A percentile compares a stretch with the other conserved stretches of the same genome.
These are phyloP conservation scores for Myathropa florea DNA, from an alignment of 2,888 invertebrate genomes.

Conservation along the genomic window DNA sequence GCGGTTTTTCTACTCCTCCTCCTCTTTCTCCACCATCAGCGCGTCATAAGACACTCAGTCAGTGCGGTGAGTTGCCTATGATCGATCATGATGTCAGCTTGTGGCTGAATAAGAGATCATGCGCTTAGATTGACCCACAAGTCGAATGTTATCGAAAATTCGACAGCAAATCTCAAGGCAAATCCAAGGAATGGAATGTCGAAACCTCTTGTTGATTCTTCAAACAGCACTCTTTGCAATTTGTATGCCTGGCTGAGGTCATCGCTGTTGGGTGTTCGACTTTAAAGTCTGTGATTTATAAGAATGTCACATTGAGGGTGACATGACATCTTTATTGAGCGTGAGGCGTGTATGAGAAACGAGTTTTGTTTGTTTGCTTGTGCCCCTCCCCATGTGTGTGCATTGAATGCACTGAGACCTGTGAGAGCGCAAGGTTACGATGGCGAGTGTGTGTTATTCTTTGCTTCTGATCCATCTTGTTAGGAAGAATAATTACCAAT, in stretches of 20 bases:
- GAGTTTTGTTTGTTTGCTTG: neutral
- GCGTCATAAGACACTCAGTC: no score
- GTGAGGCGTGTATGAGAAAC: neutral
- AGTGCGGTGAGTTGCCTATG: conserved; percentile 6
- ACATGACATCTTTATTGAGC: conserved; percentile 29
- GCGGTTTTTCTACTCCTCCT: neutral
- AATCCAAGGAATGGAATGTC: neutral
- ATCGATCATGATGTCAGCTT: conserved; percentile 49
- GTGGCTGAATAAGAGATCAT: conserved; percentile 6
- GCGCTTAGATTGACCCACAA: neutral
- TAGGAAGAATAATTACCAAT: conserved; percentile 14
- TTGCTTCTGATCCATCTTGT: conserved; percentile 1
- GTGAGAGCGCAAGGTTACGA: neutral
- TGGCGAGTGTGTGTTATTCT: neutral
- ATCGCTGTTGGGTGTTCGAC: conserved; percentile 1
- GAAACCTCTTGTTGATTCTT: neutral
- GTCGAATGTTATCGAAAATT: neutral
- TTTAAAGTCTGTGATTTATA: conserved; percentile 41
- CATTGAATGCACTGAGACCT: neutral
- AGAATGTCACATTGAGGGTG: neutral
- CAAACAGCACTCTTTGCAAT: no score
- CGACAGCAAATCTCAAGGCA: neutral
- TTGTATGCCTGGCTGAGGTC: conserved; percentile 6
- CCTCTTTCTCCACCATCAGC: neutral
- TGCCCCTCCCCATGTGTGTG: neutral